These are phyloP conservation scores for Phymorhynchus buccinoides DNA, from an alignment of 1,140 invertebrate genomes.

Conservation along the genomic window DNA sequence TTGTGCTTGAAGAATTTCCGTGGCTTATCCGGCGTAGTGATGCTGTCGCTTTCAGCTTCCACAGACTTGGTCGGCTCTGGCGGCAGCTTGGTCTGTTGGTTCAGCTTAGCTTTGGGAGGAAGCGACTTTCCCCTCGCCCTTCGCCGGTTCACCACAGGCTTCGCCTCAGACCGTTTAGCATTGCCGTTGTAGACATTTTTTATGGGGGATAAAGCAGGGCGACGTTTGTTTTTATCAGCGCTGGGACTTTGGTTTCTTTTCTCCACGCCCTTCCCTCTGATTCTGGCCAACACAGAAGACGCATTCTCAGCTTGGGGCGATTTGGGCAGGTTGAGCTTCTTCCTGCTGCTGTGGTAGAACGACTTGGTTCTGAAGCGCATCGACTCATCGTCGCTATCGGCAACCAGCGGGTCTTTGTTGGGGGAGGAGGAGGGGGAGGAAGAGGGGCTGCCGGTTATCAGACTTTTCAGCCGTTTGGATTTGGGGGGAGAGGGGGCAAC, in stretches of 20 bases:
- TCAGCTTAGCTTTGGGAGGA: neutral
- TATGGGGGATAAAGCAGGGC: neutral
- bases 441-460: neutral
- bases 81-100: neutral
- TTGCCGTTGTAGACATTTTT: neutral
- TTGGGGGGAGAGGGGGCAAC: neutral
- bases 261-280: neutral
- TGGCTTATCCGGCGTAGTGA: neutral
- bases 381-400: constrained; percentile 26
- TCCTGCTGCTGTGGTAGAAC: constrained; percentile 42
- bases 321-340: neutral
- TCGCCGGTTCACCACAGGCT: neutral
- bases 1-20: constrained; percentile 37
- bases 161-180: neutral
- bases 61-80: neutral
- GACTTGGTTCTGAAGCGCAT: constrained; percentile 37
- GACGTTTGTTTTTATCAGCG: neutral
- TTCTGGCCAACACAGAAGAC: neutral
- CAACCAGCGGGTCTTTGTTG: constrained; percentile 30
- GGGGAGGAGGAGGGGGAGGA: constrained; percentile 46
- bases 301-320: neutral
- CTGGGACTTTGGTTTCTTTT: neutral
- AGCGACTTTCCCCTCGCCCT: neutral
- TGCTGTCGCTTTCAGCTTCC: neutral
- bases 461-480: neutral